Conservation (phyloP, 92 coral and sea anemone genomes). For the Meandrina meandrites region DNA sequence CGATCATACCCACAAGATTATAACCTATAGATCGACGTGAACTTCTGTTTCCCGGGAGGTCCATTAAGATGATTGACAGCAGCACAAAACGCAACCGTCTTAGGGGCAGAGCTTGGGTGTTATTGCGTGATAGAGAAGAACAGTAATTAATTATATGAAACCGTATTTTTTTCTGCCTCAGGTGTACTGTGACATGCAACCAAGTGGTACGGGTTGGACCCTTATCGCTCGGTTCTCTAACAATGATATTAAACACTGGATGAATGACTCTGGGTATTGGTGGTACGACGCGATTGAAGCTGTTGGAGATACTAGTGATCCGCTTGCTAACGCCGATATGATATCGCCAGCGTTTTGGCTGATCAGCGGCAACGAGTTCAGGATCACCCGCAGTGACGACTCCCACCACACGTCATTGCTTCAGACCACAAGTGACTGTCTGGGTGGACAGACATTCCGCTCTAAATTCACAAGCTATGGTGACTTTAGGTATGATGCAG, state of each 20-base stretch:
- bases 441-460: conserved; percentile 55
- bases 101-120: no score
- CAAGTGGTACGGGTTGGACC: conserved; percentile 42
- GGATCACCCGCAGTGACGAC: conserved; percentile 66
- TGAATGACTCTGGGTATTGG: conserved; percentile 50
- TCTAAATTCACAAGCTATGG: conserved; percentile 66
- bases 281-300: conserved; percentile 61
- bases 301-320: conserved; percentile 40
- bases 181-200: conserved; percentile 19
- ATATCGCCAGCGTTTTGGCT: conserved; percentile 68
- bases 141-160: background rate
- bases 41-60: no score
- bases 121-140: no score
- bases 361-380: conserved; percentile 45
- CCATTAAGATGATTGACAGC: no score
- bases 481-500: conserved; percentile 37
- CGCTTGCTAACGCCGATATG: conserved; percentile 60
- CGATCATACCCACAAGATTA: no score
- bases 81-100: no score
- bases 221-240: conserved; percentile 71
- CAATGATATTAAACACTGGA: conserved; percentile 53
- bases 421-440: conserved; percentile 48
- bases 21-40: no score
- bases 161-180: background rate
- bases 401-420: conserved; percentile 47